These are phyloP conservation scores for Lithobius niger DNA, from an alignment of 1,140 invertebrate species.

Conservation along the genomic window DNA sequence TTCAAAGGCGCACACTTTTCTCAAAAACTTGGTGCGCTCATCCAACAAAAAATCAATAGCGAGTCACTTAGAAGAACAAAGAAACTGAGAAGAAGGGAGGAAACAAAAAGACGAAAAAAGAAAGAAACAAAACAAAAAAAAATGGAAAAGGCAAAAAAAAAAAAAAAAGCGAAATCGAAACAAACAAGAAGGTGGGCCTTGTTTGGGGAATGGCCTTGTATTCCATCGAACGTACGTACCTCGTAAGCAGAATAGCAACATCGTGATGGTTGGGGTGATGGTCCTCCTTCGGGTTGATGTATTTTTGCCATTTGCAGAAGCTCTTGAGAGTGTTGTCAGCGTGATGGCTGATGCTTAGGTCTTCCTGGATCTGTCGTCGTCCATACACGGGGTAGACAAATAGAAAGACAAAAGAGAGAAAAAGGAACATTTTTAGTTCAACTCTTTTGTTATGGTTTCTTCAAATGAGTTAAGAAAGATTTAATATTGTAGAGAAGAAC, in stretches of 20 bases:
- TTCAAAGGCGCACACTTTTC: no score
- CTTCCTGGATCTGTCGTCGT: slow-evolving; percentile 41
- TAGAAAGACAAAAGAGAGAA: no score
- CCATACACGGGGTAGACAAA: no score
- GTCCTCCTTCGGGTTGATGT: slow-evolving; percentile 59
- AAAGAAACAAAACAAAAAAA: slow-evolving; percentile 2
- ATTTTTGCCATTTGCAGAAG: slow-evolving; percentile 76
- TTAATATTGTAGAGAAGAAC: no score
- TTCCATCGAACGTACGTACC: slow-evolving; percentile 37
- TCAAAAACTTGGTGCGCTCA: no score
- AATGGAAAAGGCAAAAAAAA: background rate
- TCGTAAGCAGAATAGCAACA: slow-evolving; percentile 78
- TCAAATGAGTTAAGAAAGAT: no score
- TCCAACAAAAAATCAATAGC: no score
- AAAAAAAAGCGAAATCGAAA: background rate
- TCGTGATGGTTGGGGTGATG: slow-evolving; percentile 81
- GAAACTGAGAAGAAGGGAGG: no score
- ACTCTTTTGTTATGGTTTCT: no score
- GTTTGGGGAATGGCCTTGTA: background rate
- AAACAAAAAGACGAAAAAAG: background rate
- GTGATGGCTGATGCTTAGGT: slow-evolving; percentile 59
- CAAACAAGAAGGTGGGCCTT: background rate
- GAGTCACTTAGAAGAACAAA: no score
- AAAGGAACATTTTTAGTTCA: no score
- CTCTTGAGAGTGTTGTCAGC: slow-evolving; percentile 65